Evolutionary conservation across 2,113 vertebrate species (phyloP), one percentile per base, ranked within the genome.

Genomic region (Pogonocichla stellata): DNA sequence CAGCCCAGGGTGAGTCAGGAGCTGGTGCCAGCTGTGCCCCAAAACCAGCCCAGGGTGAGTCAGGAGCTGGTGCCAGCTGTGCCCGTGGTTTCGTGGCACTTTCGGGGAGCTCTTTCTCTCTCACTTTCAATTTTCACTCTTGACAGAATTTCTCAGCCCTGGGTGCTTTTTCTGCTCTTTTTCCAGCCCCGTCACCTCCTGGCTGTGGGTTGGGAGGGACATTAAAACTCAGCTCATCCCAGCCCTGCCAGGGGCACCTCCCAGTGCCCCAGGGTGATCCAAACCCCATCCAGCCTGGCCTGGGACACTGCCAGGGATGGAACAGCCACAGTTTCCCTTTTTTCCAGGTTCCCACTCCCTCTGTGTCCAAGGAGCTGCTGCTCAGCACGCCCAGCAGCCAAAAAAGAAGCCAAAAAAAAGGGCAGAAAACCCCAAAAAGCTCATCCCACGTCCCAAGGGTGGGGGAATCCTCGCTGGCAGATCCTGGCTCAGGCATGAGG

Each of bases 291-390:
- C 80, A 40, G 13, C 16, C 71, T 9, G 73, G 54, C 38, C 33
- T 19, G 3, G 74, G 65, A 3, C 85, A 26, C 3, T 17, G 0
- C 29, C 48, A 71, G 74, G 66, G 31, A 5, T 56, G 74, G 29
- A 23, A 3, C n/a, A 71, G 20, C 48, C 65, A 4, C 16, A 29
- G 5, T 1, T 34, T 25, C 34, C 13, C 71, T 38, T 3, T 33
- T 62, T 45, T 7, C 8, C 19, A 2, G 0, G 22, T 24, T 45
- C 36, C 8, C 17, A 1, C 38, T 1, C 38, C 8, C 0, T 1
- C 5, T 16, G 3, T 22, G 23, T 4, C 51, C 12, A 0, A 45
- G 5, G 17, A 47, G 58, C 6, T 3, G 60, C 20, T 22, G 60
- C 3, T 9, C 69, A 24, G 50, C 48, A 12, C 2, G 2, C 1